These are phyloP conservation scores for Ganaspis sp. DNA, from an alignment of 1,140 invertebrate genomes.

Conservation along the genomic window DNA sequence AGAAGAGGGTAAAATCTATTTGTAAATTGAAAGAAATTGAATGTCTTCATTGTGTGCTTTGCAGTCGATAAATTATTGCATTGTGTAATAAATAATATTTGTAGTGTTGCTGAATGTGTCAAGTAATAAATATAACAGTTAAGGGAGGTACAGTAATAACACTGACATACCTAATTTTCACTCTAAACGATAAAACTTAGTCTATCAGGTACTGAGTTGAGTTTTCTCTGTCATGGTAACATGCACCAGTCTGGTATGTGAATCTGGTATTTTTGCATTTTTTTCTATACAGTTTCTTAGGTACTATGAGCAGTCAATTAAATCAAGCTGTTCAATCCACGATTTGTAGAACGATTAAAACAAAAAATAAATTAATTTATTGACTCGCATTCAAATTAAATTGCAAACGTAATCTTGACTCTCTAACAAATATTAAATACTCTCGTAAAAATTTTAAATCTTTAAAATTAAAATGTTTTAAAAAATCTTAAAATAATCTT, in stretches of 20 bases:
- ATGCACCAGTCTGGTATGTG: constrained; percentile 74
- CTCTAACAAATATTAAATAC: too few species aligned
- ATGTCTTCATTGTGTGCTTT: constrained; percentile 23
- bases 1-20: not conserved
- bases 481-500: too few species aligned
- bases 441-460: too few species aligned
- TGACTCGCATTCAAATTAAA: not conserved
- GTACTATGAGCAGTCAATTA: constrained; percentile 34
- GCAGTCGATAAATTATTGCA: constrained; percentile 21
- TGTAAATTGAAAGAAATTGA: not conserved
- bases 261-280: constrained; percentile 51
- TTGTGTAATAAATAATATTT: constrained; percentile 22
- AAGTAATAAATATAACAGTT: constrained; percentile 75
- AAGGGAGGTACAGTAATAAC: constrained; percentile 74
- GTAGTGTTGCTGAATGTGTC: constrained; percentile 66
- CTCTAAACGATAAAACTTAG: constrained; percentile 75
- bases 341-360: constrained; percentile 15
- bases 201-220: constrained; percentile 76
- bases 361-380: not conserved
- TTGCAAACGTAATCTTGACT: not conserved
- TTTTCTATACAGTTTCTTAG: constrained; percentile 50
- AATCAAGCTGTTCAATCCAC: constrained; percentile 38
- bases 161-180: constrained; percentile 74
- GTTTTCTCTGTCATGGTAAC: constrained; percentile 76
- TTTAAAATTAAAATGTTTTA: too few species aligned